Evolutionary conservation across 2,888 invertebrate species (phyloP), one percentile per base, ranked within the genome.

Genomic region (Agrotis clavis): DNA sequence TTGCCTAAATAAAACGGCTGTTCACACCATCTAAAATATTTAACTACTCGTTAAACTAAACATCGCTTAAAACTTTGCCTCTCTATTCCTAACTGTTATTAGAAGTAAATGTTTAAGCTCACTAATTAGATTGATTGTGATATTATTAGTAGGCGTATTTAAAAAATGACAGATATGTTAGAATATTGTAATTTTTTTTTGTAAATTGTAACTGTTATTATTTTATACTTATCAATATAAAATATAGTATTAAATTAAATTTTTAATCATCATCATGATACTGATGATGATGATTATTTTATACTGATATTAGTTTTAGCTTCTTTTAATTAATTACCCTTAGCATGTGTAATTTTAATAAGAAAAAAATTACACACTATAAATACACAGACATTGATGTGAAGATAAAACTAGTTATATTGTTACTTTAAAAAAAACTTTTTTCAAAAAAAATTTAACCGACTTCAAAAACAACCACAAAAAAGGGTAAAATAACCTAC

Each of bases 71-170:
- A 78, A 45, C 1, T 48, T 30, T 68, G 45, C 45, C 18, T 57
- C 18, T 69, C 68, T 65, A 73, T 73, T 65, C 30, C 45, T 63
- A 66, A 50, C 18, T 77, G 73, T 80, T 83, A 51, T 61, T 83
- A 74, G 64, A 59, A 57, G 61, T 65, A 68, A 70, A 79, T 71
- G 61, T 71, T 65, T 64, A 72, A 74, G 70, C 71, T 70, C 70
- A 81, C 62, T 81, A 71, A 67, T 74, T 85, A 85, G 77, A 81
- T 82, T 74, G 70, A 84, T 80, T 86, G 86, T 85, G 86, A 85
- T 86, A 85, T 74, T 85, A 80, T 80, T 72, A 81, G 84, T 74
- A 74, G 61, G 71, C 48, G 70, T 76, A 60, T 66, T 74, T 72
- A 74, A 74, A 70, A 74, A 70, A 56, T 72, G 51, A 59, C 54